These are phyloP conservation scores for Cheilosia vernalis DNA, from an alignment of 2,888 invertebrate species.

Conservation along the genomic window DNA sequence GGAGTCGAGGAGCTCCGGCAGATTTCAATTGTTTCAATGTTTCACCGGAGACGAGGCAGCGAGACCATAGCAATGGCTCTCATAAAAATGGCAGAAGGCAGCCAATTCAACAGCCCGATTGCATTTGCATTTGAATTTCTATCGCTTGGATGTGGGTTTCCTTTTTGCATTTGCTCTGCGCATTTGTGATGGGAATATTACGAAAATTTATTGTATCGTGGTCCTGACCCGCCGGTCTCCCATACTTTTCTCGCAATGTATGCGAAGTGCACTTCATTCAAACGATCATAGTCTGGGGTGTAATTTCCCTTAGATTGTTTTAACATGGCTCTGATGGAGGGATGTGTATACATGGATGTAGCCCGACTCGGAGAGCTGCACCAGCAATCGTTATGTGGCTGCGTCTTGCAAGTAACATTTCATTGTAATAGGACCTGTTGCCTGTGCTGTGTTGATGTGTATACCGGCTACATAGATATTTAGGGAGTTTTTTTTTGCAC, in stretches of 20 bases:
- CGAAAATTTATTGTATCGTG: slow-evolving; percentile 50
- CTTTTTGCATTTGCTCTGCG: slow-evolving; percentile 4
- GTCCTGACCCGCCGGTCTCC: slow-evolving; percentile 37
- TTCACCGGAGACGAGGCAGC: not conserved
- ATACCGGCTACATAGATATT: slow-evolving; percentile 49
- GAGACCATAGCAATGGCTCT: slow-evolving; percentile 52
- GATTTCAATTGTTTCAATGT: slow-evolving; percentile 72
- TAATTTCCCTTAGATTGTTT: slow-evolving; percentile 75
- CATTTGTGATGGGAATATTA: slow-evolving; percentile 42
- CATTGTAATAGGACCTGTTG: slow-evolving; percentile 73
- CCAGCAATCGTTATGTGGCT: slow-evolving; percentile 65
- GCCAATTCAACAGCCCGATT: slow-evolving; percentile 58
- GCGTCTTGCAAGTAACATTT: slow-evolving; percentile 57
- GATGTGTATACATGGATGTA: not conserved
- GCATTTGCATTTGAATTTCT: slow-evolving; percentile 63
- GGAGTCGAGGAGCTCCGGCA: not conserved
- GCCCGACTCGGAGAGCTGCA: not conserved
- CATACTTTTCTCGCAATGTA: not conserved
- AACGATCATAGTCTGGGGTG: slow-evolving; percentile 73
- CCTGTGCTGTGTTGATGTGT: slow-evolving; percentile 50
- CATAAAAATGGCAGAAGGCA: slow-evolving; percentile 59
- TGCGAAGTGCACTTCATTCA: slow-evolving; percentile 60
- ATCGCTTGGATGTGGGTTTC: slow-evolving; percentile 8
- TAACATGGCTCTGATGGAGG: slow-evolving; percentile 61
- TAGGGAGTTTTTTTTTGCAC: not conserved